Evolutionary conservation across 2,888 invertebrate genomes (phyloP).

Genomic region (Hirtodrosophila trivittata): DNA sequence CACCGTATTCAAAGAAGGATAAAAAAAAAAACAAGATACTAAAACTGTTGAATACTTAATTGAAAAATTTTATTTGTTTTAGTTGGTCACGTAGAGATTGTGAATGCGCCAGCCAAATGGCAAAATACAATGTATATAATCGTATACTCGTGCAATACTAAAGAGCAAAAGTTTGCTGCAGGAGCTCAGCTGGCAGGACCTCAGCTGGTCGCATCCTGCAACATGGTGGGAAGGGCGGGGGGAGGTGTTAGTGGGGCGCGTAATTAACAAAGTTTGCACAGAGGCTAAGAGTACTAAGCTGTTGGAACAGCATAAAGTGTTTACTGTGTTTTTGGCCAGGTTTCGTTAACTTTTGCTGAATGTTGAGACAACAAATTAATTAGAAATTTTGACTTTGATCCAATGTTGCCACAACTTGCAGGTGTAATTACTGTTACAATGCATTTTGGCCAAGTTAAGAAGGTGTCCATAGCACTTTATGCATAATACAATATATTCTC

Average conservation of each 20-base stretch:
- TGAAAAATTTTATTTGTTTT: constrained; percentile 26
- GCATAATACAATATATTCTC: too few species aligned
- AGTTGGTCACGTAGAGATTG: constrained; percentile 14
- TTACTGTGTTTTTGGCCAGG: constrained; percentile 16
- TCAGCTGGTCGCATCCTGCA: not conserved
- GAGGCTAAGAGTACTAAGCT: not conserved
- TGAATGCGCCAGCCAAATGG: too few species aligned
- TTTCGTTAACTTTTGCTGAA: not conserved
- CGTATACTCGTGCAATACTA: constrained; percentile 8
- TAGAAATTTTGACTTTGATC: constrained; percentile 5
- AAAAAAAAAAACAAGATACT: not conserved
- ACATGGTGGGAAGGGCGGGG: not conserved
- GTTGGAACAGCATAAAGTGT: constrained; percentile 9
- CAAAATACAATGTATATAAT: constrained; percentile 15
- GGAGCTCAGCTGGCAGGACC: constrained; percentile 3
- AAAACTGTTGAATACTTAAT: constrained; percentile 8
- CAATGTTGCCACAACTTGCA: not conserved
- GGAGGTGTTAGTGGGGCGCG: constrained; percentile 38
- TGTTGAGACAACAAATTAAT: constrained; percentile 6
- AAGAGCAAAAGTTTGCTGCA: constrained; percentile 36
- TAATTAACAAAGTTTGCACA: constrained; percentile 64
- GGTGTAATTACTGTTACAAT: too few species aligned
- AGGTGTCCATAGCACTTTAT: too few species aligned
- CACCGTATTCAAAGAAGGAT: not conserved
- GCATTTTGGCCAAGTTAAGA: not conserved